Base-by-base conservation (phyloP, 1,140 invertebrate species). In the Hesperophylax magnus region DNA sequence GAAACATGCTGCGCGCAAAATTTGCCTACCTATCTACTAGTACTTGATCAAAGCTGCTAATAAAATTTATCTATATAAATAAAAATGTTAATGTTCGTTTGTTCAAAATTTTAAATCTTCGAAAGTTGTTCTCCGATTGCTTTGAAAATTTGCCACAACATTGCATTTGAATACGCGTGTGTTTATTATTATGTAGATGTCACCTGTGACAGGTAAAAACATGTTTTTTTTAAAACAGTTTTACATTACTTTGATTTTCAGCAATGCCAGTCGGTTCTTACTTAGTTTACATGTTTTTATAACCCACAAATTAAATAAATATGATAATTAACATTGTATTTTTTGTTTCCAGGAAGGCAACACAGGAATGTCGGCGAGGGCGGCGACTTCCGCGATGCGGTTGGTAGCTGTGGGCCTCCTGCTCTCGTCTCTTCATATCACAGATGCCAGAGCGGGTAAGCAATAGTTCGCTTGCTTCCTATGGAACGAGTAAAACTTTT, bases 391-490 rank as follows among this genome's bases (percentile, higher is more conserved):
- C 76, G 79, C 69, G 69, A 83, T 83, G 82, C 58, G 79, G 80
- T 52, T 76, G 52, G 69, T 76, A 56, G 69, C 72, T 34, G 22
- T 79, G 58, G 80, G 78, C 67, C 34, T 83, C 56, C 34, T 83
- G 24, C 56, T 83, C 27, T 77, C 79, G 47, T 77, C 80, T 58
- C 61, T 80, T 83, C 82, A 80, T 67, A 81, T 76, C 27, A 61
- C 77, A 75, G 53, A 56, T 58, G 82, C 82, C 3, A 83, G 80
- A 83, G 79, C 82, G 77, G 82, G 82, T 83, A 71, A 83, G 65
- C 27, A 77, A 79, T 63, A 78, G 22, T 67, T 75, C 47, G 11
- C 56, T 18, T 18, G n/a, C 39, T 47, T 47, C 39, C 9, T 47
- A 47, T 14, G 4, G 34, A 47, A 47, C 39, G 39, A 47, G 39